Percentiles rank a stretch among this genome's conserved stretches.
These are phyloP conservation scores for Rhaphigaster nebulosa DNA, from an alignment of 2,888 invertebrate genomes.

Conservation along the genomic window DNA sequence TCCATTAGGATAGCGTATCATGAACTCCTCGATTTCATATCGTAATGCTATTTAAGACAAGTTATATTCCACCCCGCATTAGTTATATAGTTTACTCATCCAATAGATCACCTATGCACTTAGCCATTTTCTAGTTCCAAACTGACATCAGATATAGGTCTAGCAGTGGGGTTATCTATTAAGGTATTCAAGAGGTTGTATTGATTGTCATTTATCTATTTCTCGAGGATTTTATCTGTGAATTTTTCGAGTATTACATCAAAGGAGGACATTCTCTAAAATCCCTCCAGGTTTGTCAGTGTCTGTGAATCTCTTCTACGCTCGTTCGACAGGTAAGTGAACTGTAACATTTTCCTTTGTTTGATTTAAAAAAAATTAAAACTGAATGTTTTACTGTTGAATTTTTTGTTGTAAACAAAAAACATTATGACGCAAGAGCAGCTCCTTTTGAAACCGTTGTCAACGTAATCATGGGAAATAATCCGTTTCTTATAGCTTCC, in stretches of 20 bases:
- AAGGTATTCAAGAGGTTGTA: not conserved
- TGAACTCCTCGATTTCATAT: not conserved
- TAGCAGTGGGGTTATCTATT: not conserved
- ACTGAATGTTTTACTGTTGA: not conserved
- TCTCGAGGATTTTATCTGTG: slow-evolving; percentile 18
- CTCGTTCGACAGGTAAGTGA: not conserved
- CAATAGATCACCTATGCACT: not conserved
- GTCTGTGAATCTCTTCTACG: not conserved
- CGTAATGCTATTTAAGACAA: not conserved
- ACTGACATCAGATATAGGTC: not conserved
- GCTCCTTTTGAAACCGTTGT: not conserved
- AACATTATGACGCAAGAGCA: not conserved
- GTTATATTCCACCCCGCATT: not conserved
- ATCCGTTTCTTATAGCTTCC: not conserved
- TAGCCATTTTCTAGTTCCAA: not conserved
- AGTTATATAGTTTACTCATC: not conserved
- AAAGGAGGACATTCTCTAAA: not conserved
- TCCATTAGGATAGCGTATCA: not conserved
- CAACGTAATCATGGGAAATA: not conserved
- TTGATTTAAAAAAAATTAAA: not conserved
- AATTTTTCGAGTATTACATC: not conserved
- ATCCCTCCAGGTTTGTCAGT: not conserved
- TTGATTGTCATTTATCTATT: slow-evolving; percentile 5
- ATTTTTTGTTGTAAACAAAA: not conserved
- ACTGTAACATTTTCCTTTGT: not conserved